Evolutionary conservation across 2,888 invertebrate species (phyloP), one percentile per base, ranked within the genome.

Genomic region (Melanophora roralis): DNA sequence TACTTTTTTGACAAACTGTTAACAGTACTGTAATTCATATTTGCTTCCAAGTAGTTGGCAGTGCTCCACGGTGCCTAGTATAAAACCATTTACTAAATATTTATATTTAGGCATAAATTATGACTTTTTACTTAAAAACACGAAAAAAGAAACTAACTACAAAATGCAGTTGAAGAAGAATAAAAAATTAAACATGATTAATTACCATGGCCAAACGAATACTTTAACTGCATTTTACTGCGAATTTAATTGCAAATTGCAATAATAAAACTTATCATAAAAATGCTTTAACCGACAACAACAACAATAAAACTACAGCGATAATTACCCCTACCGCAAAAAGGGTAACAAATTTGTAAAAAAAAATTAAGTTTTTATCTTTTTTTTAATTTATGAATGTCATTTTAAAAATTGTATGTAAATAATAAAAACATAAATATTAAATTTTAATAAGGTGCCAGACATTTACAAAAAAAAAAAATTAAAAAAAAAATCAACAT

Each of bases 171-270:
- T 45, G 14, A 11, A 51, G 36, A 49, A n/a, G n/a, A 38, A 16
- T n/a, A 51, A 34, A 81, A 81, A 76, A 38, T 62, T 3, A 57
- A 65, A 73, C 73, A 75, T 82, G 82, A 82, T 82, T 81, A 82
- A 82, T 82, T 81, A 72, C 79, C 82, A 81, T 78, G 80, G 80
- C 75, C 81, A 80, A 75, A 60, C 74, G 72, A 73, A 81, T 81
- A 82, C 82, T 81, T 81, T 81, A 80, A 68, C 72, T 80, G 80
- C 68, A 76, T 71, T 80, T 80, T 80, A 80, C 62, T 64, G 80
- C 76, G 64, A 72, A 80, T 76, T 73, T 80, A 80, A 80, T 80
- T 80, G 80, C 80, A 76, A 80, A 76, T 75, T 75, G 72, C 67
- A 80, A 73, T 65, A 80, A 80, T 80, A 80, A 80, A 80, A 80